Evolutionary conservation across 2,888 invertebrate genomes (phyloP).

Genomic region (Tanypteryx hageni): DNA sequence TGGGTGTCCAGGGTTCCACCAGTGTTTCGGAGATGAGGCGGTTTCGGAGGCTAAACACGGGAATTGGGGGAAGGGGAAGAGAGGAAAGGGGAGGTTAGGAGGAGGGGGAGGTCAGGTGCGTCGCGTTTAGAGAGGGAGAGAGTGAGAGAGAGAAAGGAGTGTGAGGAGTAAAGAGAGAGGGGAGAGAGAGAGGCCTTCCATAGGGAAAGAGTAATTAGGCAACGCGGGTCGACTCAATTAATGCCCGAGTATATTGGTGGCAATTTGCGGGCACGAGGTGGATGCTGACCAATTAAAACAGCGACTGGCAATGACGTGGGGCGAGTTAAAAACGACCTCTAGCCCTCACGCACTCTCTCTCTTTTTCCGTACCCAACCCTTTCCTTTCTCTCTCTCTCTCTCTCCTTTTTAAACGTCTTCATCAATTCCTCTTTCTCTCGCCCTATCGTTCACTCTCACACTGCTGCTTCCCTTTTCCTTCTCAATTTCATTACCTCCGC

Average conservation of each 20-base stretch:
- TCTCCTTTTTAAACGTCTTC: background rate
- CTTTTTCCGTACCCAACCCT: background rate
- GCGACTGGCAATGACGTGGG: slow-evolving; percentile 44
- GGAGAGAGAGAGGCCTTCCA: background rate
- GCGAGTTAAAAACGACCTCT: slow-evolving; percentile 21
- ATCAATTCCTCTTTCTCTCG: background rate
- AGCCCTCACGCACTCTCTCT: background rate
- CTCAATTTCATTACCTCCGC: background rate
- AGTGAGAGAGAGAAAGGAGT: background rate
- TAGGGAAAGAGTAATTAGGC: background rate
- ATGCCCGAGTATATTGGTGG: slow-evolving; percentile 46
- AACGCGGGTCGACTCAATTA: slow-evolving; percentile 52
- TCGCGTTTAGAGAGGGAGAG: background rate
- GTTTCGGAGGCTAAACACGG: background rate
- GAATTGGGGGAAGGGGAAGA: no score
- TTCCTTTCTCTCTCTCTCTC: background rate
- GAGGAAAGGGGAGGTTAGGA: background rate
- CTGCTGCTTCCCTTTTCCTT: no score
- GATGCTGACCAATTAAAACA: slow-evolving; percentile 56
- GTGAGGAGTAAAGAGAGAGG: background rate
- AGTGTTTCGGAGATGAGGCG: background rate
- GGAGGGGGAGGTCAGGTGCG: background rate
- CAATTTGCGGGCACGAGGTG: slow-evolving; percentile 51
- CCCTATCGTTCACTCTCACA: background rate
- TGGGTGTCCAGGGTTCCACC: no score